Base-by-base conservation (phyloP, 2,797 vertebrate species). In the Sebastes aleutianus region DNA sequence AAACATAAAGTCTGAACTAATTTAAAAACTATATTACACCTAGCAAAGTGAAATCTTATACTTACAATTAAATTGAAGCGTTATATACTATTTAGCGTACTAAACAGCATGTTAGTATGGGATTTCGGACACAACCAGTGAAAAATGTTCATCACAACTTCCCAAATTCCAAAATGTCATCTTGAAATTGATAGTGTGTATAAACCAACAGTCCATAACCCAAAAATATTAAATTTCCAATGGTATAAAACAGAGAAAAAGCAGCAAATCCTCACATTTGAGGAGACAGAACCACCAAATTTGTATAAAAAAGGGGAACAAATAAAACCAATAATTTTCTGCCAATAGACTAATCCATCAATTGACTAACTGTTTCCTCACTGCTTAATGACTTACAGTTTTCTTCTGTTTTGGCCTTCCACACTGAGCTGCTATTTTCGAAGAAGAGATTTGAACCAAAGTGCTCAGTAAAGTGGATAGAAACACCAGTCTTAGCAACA, bases 51-150 rank as follows among this genome's bases (percentile, higher is more conserved):
- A 43, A 43, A 43, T 43, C 39, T 43, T 43, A 16, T 16, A 43
- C 39, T 43, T 43, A 0, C 0, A 43, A 0, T 0, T 43, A 43
- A 43, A 16, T 43, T 43, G 39, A 43, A 43, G 39, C 39, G 13
- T 16, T 43, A 43, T 43, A 43, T 43, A 47, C 43, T 47, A 0
- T 47, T 50, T 8, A 20, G 43, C 7, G 18, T 50, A 50, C 43
- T 18, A 50, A 50, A 50, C 16, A 50, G 16, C 6, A 50, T 50
- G 18, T 20, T 20, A 50, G 18, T 18, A 8, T 20, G 3, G 16
- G 7, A 50, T 50, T 50, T 47, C 16, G 7, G 43, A 50, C 7
- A 8, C 43, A 50, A 50, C 43, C 43, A 50, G 43, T 53, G 8
- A 14, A 59, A 66, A 57, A 70, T 47, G 8, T 2, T 8, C 9